Conservation (phyloP, 2,113 vertebrate genomes). For the Oreochromis tanganicae region DNA sequence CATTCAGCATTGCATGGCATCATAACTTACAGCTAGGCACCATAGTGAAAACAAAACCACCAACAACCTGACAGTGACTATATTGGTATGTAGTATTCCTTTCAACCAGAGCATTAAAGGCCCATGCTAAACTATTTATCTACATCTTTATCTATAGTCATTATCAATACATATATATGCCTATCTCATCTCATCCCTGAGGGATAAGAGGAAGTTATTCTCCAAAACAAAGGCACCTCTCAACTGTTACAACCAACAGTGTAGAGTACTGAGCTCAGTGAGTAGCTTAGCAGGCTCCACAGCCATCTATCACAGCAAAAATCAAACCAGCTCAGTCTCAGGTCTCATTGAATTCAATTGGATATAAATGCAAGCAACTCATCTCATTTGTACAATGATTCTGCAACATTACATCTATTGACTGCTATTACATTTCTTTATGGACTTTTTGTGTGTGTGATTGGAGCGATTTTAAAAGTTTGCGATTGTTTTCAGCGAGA, state of each 20-base stretch:
- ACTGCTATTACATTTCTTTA: conserved; percentile 47
- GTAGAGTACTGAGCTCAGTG: not conserved
- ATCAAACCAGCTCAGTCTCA: conserved; percentile 21
- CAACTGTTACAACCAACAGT: not conserved
- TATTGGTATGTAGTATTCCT: not conserved
- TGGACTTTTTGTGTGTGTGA: conserved; percentile 43
- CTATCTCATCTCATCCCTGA: not conserved
- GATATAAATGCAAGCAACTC: conserved; percentile 45
- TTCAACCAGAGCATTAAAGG: not conserved
- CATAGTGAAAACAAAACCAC: not conserved
- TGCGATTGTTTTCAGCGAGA: conserved; percentile 34
- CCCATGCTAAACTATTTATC: not conserved
- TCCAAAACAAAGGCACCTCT: not conserved
- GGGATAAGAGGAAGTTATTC: not conserved
- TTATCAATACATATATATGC: not conserved
- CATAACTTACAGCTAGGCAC: not conserved
- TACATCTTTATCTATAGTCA: not conserved
- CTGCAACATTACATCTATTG: conserved; percentile 52
- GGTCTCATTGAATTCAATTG: conserved; percentile 44
- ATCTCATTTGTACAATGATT: conserved; percentile 57
- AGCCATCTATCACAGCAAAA: conserved; percentile 33
- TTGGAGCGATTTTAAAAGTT: conserved; percentile 54
- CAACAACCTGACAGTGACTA: not conserved
- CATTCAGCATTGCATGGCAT: not conserved
- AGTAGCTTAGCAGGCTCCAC: not conserved